Conservation (phyloP, 2,888 invertebrate species). For the Tetramorium bicarinatum region DNA sequence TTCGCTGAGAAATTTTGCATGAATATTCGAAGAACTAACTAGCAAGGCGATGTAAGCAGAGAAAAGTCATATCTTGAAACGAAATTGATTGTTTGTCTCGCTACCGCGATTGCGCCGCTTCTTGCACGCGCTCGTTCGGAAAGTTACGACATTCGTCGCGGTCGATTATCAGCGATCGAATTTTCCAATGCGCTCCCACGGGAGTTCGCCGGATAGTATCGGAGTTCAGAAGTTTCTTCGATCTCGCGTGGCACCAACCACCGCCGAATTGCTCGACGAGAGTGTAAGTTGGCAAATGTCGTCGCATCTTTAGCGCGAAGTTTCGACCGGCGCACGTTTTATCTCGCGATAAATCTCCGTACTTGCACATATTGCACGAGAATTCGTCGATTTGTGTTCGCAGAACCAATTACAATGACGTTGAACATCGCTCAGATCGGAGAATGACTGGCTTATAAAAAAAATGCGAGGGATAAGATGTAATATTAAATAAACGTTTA, state of each 20-base stretch:
- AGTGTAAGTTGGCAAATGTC: slow-evolving; percentile 2
- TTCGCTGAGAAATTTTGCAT: slow-evolving; percentile 16
- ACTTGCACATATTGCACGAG: not conserved
- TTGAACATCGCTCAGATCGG: not conserved
- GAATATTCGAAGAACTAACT: slow-evolving; percentile 23
- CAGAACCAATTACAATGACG: not conserved
- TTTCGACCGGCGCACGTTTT: slow-evolving; percentile 10
- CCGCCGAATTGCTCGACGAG: not conserved
- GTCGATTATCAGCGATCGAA: slow-evolving; percentile 39
- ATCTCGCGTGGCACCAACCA: not conserved
- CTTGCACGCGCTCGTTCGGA: not conserved
- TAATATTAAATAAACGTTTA: slow-evolving; percentile 25
- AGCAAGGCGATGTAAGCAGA: not conserved
- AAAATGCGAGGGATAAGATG: not conserved
- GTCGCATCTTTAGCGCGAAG: not conserved
- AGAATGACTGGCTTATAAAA: not conserved
- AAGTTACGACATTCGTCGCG: slow-evolving; percentile 26
- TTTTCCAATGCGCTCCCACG: slow-evolving; percentile 21
- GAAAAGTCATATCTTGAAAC: not conserved
- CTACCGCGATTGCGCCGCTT: not conserved
- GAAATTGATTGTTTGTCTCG: slow-evolving; percentile 23
- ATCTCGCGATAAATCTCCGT: slow-evolving; percentile 38
- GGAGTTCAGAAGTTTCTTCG: slow-evolving; percentile 40
- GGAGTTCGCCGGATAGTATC: slow-evolving; percentile 7
- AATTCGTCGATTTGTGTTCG: not conserved